Percentiles rank a stretch among this genome's conserved stretches.
Evolutionary conservation across 2,113 vertebrate genomes (phyloP).

Genomic region (Hippocampus guttulatus): DNA sequence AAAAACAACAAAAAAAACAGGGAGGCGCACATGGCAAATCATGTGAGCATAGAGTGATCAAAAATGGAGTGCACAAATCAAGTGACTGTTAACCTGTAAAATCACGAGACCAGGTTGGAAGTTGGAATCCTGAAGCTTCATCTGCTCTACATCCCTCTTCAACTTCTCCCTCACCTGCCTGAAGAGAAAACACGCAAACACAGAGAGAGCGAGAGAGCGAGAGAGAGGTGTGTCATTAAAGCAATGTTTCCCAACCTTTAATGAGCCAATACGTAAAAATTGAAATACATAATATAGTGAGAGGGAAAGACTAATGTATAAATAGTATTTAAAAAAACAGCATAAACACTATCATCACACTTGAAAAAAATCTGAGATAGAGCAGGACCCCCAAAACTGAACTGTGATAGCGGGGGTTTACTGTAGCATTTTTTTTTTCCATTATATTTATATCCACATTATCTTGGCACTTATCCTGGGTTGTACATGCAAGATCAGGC

Average conservation of each 20-base stretch:
- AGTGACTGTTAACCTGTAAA: conserved; percentile 79
- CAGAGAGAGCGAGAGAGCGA: too few species aligned
- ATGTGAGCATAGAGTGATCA: background rate
- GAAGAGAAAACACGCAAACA: conserved; percentile 26
- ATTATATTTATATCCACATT: background rate
- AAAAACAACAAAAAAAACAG: conserved; percentile 1
- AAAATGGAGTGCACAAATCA: background rate
- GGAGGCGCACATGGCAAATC: conserved; percentile 3
- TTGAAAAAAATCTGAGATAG: too few species aligned
- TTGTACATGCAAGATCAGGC: background rate
- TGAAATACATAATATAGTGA: too few species aligned
- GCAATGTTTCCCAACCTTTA: too few species aligned
- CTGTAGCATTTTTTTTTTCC: background rate
- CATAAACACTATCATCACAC: too few species aligned
- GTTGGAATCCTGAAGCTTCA: conserved; percentile 80
- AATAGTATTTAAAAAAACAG: too few species aligned
- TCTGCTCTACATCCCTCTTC: conserved; percentile 81
- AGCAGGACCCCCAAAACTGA: too few species aligned
- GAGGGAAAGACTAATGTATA: too few species aligned
- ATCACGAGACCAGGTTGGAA: conserved; percentile 90
- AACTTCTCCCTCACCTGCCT: conserved; percentile 86
- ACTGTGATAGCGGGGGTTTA: too few species aligned
- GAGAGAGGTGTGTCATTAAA: too few species aligned
- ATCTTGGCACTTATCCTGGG: background rate
- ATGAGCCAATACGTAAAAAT: too few species aligned